Evolutionary conservation across 2,797 vertebrate genomes (phyloP).

Genomic region (Otolemur crassicaudatus): DNA sequence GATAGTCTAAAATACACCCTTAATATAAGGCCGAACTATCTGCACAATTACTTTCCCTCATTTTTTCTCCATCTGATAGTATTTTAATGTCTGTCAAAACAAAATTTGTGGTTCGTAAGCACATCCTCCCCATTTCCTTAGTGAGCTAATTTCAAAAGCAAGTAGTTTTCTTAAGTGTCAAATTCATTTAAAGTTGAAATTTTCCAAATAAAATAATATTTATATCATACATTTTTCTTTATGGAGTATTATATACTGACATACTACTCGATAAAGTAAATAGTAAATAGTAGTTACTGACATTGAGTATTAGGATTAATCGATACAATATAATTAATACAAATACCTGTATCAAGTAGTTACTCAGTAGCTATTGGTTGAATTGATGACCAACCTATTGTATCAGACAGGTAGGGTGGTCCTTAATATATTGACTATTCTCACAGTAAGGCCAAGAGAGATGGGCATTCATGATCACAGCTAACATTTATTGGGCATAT

Average conservation of each 20-base stretch:
- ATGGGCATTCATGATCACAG: neutral
- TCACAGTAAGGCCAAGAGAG: neutral
- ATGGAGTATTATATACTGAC: neutral
- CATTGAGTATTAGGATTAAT: too few species aligned
- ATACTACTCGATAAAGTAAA: neutral
- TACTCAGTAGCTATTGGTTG: neutral
- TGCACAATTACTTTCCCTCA: neutral
- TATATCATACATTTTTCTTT: slow-evolving; percentile 29
- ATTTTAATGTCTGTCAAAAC: slow-evolving; percentile 68
- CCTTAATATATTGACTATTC: neutral
- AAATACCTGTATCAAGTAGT: neutral
- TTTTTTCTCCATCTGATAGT: neutral
- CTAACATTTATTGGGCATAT: neutral
- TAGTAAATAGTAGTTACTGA: too few species aligned
- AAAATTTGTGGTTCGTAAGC: slow-evolving; percentile 58
- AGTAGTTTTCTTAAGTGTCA: slow-evolving; percentile 31
- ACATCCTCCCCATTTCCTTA: slow-evolving; percentile 30
- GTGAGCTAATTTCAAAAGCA: slow-evolving; percentile 20
- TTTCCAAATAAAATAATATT: slow-evolving; percentile 52
- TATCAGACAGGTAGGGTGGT: neutral
- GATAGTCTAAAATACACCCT: slow-evolving; percentile 54
- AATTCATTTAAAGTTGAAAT: neutral
- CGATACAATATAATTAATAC: too few species aligned
- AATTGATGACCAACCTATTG: neutral
- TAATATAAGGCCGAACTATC: slow-evolving; percentile 22